These are phyloP conservation scores for Stenichneumon culpator DNA, from an alignment of 2,888 invertebrate genomes.

Conservation along the genomic window DNA sequence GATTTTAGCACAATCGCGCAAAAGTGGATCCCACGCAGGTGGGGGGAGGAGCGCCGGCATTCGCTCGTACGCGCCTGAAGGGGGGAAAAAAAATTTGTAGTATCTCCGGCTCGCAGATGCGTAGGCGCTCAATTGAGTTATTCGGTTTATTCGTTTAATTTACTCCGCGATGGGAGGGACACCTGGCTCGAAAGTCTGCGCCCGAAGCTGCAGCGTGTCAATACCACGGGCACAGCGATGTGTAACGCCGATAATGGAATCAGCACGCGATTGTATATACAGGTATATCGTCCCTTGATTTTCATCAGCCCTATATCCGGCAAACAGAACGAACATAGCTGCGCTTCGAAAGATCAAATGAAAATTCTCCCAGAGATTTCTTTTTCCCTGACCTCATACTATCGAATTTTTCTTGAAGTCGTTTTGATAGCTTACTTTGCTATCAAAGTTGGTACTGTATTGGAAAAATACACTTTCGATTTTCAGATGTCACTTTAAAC, in stretches of 20 bases:
- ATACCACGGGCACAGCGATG: neutral
- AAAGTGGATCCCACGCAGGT: constrained; percentile 18
- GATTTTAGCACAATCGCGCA: constrained; percentile 27
- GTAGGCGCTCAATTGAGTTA: constrained; percentile 64
- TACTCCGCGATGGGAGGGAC: constrained; percentile 41
- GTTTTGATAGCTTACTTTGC: neutral
- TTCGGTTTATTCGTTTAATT: constrained; percentile 68
- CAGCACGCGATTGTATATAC: neutral
- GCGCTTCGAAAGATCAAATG: neutral
- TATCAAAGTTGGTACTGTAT: neutral
- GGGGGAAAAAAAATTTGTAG: constrained; percentile 18
- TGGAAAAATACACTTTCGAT: neutral
- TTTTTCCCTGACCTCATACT: neutral
- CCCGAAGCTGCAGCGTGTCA: constrained; percentile 3
- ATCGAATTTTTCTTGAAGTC: neutral
- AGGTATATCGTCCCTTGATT: neutral
- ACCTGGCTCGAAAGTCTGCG: constrained; percentile 32
- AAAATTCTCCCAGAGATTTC: neutral
- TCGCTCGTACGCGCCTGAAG: constrained; percentile 11
- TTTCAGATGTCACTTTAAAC: neutral
- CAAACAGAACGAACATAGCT: neutral
- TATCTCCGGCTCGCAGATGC: constrained; percentile 44
- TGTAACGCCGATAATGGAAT: neutral
- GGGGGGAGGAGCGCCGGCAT: constrained; percentile 12
- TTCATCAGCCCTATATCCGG: neutral